These are phyloP conservation scores for Xanthorhoe designata DNA, from an alignment of 2,888 invertebrate species.

Conservation along the genomic window DNA sequence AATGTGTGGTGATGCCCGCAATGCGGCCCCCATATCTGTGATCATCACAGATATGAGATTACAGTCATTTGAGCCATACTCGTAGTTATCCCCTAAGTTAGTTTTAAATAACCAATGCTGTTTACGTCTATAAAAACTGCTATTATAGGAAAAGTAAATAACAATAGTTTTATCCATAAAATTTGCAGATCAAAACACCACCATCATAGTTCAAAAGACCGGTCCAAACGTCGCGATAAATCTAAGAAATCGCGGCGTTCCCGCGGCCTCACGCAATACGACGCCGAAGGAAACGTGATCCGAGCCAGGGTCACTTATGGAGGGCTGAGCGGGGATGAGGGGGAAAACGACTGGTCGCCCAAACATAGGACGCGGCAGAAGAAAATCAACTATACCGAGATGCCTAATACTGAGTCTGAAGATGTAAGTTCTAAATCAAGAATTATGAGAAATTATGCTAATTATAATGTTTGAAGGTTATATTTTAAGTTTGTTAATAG, in stretches of 20 bases:
- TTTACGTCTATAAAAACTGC: too few species aligned
- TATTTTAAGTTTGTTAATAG: too few species aligned
- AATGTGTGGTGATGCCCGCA: too few species aligned
- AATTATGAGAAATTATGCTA: neutral
- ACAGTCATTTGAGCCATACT: too few species aligned
- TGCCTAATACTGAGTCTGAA: constrained; percentile 90
- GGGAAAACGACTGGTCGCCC: constrained; percentile 85
- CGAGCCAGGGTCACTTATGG: constrained; percentile 84
- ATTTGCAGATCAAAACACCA: constrained; percentile 53
- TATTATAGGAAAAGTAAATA: too few species aligned
- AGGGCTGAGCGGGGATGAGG: constrained; percentile 80
- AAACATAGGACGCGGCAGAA: constrained; percentile 89
- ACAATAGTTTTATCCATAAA: neutral
- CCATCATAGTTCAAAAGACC: constrained; percentile 35
- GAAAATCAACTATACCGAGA: constrained; percentile 92
- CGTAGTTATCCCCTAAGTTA: too few species aligned
- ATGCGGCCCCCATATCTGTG: too few species aligned
- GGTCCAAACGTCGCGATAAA: constrained; percentile 50
- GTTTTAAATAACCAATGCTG: too few species aligned
- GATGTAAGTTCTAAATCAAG: constrained; percentile 80
- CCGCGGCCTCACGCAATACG: constrained; percentile 69
- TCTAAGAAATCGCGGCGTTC: constrained; percentile 52
- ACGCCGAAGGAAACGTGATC: constrained; percentile 70
- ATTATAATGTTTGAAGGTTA: too few species aligned
- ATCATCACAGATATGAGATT: too few species aligned